A percentile compares a stretch with the other conserved stretches of the same genome.
These are phyloP conservation scores for Minunthozetes semirufus DNA, from an alignment of 2,888 invertebrate species.

Conservation along the genomic window DNA sequence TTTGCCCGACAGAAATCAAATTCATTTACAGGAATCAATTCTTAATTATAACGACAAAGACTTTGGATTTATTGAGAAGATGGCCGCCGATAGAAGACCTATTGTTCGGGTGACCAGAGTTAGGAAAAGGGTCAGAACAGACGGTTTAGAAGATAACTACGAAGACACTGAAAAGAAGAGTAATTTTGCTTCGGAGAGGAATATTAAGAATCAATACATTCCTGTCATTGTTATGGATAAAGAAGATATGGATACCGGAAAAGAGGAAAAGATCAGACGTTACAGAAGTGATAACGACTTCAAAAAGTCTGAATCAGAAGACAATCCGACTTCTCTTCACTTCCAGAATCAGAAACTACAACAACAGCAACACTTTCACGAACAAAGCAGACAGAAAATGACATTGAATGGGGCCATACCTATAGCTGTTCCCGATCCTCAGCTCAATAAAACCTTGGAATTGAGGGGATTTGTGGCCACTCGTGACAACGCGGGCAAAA, in stretches of 20 bases:
- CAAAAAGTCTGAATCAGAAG: background rate
- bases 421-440: background rate
- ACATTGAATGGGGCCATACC: background rate
- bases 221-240: slow-evolving; percentile 16
- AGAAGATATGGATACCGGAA: background rate
- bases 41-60: slow-evolving; percentile 10
- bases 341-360: slow-evolving; percentile 20
- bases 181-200: background rate
- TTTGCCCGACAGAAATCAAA: slow-evolving; percentile 30
- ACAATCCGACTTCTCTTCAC: background rate
- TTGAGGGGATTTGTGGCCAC: slow-evolving; percentile 11
- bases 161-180: background rate
- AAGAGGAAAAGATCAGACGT: slow-evolving; percentile 2
- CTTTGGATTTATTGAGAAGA: background rate
- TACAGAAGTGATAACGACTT: background rate
- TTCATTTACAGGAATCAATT: background rate
- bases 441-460: background rate
- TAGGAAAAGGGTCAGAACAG: background rate
- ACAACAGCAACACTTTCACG: slow-evolving; percentile 25
- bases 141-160: background rate
- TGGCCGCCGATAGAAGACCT: background rate
- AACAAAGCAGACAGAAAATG: background rate
- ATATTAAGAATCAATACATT: slow-evolving; percentile 18
- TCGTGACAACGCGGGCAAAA: background rate
- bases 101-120: background rate